These are phyloP conservation scores for Seriola rivoliana DNA, from an alignment of 2,113 vertebrate genomes.

Conservation along the genomic window DNA sequence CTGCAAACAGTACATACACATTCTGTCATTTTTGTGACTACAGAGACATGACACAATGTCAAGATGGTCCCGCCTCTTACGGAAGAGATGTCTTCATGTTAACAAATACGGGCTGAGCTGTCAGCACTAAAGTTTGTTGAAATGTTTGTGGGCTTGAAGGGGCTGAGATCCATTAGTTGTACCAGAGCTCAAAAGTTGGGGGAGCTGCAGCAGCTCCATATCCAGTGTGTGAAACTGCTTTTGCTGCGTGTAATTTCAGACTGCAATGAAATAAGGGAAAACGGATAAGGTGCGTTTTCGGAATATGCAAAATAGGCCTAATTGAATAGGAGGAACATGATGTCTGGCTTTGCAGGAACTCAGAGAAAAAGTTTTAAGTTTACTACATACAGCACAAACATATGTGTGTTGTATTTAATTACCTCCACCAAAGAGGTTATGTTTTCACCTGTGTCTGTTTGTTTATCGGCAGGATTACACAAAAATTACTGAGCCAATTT, in stretches of 20 bases:
- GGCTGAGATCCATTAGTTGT: slow-evolving; percentile 7
- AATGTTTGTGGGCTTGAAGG: slow-evolving; percentile 18
- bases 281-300: neutral
- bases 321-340: slow-evolving; percentile 9
- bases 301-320: neutral
- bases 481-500: too few relatives aligned
- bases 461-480: neutral
- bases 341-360: slow-evolving; percentile 18
- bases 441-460: neutral
- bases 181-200: neutral
- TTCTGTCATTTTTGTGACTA: neutral
- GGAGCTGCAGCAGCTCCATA: neutral
- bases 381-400: too few relatives aligned
- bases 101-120: slow-evolving; percentile 16
- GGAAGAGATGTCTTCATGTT: slow-evolving; percentile 13
- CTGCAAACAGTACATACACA: neutral
- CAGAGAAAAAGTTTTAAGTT: neutral
- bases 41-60: slow-evolving; percentile 1
- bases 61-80: neutral
- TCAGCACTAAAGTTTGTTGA: slow-evolving; percentile 1
- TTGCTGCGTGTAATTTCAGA: slow-evolving; percentile 27
- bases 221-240: neutral
- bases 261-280: neutral
- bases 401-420: too few relatives aligned
- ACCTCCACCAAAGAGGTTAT: too few relatives aligned